Evolutionary conservation across 2,888 invertebrate genomes (phyloP), one percentile per base, ranked within the genome.

Genomic region (Lasioglossum figueresi): DNA sequence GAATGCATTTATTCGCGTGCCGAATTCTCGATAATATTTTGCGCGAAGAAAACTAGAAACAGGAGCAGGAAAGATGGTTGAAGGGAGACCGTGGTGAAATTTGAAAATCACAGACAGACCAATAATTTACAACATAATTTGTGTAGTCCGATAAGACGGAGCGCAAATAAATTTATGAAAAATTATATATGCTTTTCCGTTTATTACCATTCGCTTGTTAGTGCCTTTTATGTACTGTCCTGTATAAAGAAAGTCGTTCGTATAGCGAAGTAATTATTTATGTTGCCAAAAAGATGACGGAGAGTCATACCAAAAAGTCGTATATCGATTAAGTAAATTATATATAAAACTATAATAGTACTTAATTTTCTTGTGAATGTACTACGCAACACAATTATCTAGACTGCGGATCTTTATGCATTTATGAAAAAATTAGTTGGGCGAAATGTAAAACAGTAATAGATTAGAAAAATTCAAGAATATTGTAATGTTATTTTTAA

Each of bases 81-180:
- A 68, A n/a, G 40, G 16, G 43, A 72, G 40, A 56, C 31, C 23
- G 52, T 71, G 78, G 52, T 71, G 78, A 75, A 86, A 82, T 82
- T 43, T 37, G 63, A 85, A 85, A 89, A 86, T 77, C 84, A 91
- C 89, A 88, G 90, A 89, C 90, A 93, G 92, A 93, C 92, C 91
- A 92, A 93, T 93, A 91, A 92, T 93, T 93, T 91, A 92, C 88
- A 92, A 92, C 84, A 84, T 91, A 89, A 92, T 92, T 91, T 91
- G 91, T 93, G 93, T 93, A 92, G 89, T 81, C 81, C 85, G 88
- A 91, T 91, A 23, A 91, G 89, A 92, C 91, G 89, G 89, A 88
- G 84, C 79, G 91, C 89, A 92, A 89, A 92, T 92, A 93, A 93
- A 93, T 91, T 89, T 85, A 84, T 92, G 87, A 88, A 88, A 90